These are phyloP conservation scores for Aeoliscus strigatus DNA, from an alignment of 2,797 vertebrate species.

Conservation along the genomic window DNA sequence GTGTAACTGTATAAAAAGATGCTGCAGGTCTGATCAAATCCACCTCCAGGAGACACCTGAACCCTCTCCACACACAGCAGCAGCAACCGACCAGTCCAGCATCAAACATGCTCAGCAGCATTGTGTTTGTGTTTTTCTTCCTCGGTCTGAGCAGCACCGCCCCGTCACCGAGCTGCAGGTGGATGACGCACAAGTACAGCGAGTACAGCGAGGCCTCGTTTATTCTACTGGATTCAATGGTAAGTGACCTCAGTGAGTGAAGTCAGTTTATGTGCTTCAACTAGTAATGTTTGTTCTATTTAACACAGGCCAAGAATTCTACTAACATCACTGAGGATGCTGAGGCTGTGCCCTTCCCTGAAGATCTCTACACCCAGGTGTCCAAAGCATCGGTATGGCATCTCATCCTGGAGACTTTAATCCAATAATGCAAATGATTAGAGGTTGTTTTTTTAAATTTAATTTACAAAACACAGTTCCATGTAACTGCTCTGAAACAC, in stretches of 20 bases:
- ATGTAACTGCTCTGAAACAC: too few species aligned
- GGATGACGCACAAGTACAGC: constrained; percentile 53
- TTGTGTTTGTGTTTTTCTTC: constrained; percentile 20
- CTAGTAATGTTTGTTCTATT: neutral
- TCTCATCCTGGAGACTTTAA: too few species aligned
- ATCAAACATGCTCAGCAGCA: constrained; percentile 28
- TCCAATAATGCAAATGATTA: too few species aligned
- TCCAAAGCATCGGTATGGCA: constrained; percentile 46
- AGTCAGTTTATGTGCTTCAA: neutral
- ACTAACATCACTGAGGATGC: constrained; percentile 33
- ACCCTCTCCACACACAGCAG: neutral
- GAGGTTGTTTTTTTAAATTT: too few species aligned
- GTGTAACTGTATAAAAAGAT: neutral
- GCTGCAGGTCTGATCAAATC: constrained; percentile 6
- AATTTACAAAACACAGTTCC: too few species aligned
- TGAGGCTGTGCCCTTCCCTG: constrained; percentile 35
- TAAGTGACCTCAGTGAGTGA: constrained; percentile 24
- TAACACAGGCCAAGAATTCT: constrained; percentile 31
- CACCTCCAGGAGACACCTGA: neutral
- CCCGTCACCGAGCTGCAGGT: constrained; percentile 46
- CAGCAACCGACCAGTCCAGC: rapidly evolving
- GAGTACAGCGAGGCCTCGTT: constrained; percentile 30
- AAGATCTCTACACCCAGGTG: constrained; percentile 44
- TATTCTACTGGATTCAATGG: constrained; percentile 44
- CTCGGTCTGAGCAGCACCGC: constrained; percentile 13